Base-by-base conservation (phyloP, 2,888 invertebrate species). In the Lepeophtheirus nordmannii region DNA sequence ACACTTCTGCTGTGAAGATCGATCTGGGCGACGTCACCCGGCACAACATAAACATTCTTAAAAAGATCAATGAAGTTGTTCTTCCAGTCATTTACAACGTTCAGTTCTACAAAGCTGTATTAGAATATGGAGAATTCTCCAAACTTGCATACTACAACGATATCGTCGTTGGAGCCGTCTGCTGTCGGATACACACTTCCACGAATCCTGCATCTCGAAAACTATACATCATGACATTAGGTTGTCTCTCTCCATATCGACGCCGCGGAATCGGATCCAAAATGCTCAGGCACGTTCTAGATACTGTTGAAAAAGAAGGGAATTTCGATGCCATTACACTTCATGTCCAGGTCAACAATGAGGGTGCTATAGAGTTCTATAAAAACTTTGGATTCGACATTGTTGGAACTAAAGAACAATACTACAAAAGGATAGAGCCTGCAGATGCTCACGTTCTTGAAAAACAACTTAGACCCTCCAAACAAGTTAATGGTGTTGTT, bases 91-190 rank as follows among this genome's bases (percentile, higher is more conserved):
- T 91, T 56, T 98, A 98, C 77, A 97, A 97, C 79, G 96, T 97
- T 78, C 96, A 96, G 79, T 99, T 98, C 80, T 98, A 98, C 78
- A 93, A 94, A 78, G 98, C 98, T 79, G 94, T 99, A 22, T 78
- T 97, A 73, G 92, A 93, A 77, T 93, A 94, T 71, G 96, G 96
- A 65, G 94, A 97, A 80, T 79, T 97, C 72, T 96, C 96, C 20
- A 94, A 96, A 81, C 80, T 97, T 70, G 96, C 93, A 10, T 97
- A 94, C 80, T 98, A 94, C 79, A 99, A 99, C 81, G 98, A 99
- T 77, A 94, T 98, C 74, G 96, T 99, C 71, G 97, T 98, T 66
- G 98, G 98, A 69, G 98, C 96, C 53, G 98, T 98, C 57, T 98
- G 98, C 78, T 98, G 97, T 79, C 85, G 97, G 74, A 86, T 94